Evolutionary conservation across 2,797 vertebrate genomes (phyloP).

Genomic region (Siniperca obscura): DNA sequence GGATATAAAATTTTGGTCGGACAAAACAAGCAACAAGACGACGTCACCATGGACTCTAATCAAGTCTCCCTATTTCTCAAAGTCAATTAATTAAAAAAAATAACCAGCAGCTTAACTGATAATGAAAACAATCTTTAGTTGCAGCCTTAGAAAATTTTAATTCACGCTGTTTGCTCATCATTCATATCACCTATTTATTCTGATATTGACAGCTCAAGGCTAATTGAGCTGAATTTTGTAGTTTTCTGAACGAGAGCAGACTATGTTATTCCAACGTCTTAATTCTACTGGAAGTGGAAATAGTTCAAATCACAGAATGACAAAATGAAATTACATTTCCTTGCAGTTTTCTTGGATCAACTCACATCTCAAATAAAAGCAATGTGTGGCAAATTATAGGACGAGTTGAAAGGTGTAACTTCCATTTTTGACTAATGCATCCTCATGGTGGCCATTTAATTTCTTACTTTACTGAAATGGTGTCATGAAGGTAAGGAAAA

Average conservation of each 20-base stretch:
- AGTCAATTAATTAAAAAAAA: neutral
- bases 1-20: too few species aligned
- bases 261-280: neutral
- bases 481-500: neutral
- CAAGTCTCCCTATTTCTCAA: neutral
- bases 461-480: neutral
- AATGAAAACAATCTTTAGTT: neutral
- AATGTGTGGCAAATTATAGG: neutral
- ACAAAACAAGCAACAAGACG: neutral
- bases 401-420: neutral
- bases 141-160: neutral
- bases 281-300: neutral
- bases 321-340: neutral
- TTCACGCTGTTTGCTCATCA: neutral
- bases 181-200: neutral
- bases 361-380: neutral
- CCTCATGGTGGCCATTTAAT: neutral
- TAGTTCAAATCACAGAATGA: neutral
- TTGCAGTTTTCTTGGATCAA: neutral
- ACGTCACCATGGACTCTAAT: neutral
- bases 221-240: neutral
- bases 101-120: conserved; percentile 1
- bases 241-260: neutral
- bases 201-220: neutral
- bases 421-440: neutral